Base-by-base conservation (phyloP, 2,888 invertebrate genomes). In the Chymomyza amoena region DNA sequence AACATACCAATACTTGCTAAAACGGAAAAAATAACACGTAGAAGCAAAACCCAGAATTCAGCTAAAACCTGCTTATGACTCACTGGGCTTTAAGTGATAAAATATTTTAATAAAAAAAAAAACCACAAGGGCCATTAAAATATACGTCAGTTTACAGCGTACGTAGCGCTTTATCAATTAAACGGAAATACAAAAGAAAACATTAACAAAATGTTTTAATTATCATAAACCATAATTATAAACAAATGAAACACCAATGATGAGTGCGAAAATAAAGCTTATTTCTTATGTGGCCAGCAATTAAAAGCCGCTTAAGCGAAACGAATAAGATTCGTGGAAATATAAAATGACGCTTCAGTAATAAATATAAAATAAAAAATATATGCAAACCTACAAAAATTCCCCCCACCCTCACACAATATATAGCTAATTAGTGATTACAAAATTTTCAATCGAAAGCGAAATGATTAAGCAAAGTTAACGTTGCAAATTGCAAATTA, bases 141-240 rank as follows among this genome's bases (percentile, higher is more conserved):
- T 2, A 50, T 61, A 50, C 52, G 50, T 36, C 36, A n/a, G 51
- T 6, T n/a, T 16, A 54, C 18, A 16, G 52, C 16, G 18, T 60
- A 69, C 36, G 10, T 16, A 51, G 0, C 51, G 18, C 52, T 54
- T 71, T 79, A 69, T 76, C 73, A 66, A 71, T 57, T 68, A 61
- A 60, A 70, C 74, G 78, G 78, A 78, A 78, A 70, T 74, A 71
- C 69, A 79, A 54, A 54, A 54, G 9, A 18, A 6, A 54, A 54
- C 52, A 18, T 54, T 13, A 45, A 13, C 39, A 45, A 45, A 45
- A 6, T 45, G 5, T 45, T 45, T 45, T 13, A 45, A 10, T 45
- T 45, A 45, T 13, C 2, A 45, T 45, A 45, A 45, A 45, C 39
- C 10, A 13, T 45, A 45, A 10, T 45, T 13, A 45, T 45, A 45